Evolutionary conservation across 2,888 invertebrate species (phyloP).

Genomic region (Limenitis camilla): DNA sequence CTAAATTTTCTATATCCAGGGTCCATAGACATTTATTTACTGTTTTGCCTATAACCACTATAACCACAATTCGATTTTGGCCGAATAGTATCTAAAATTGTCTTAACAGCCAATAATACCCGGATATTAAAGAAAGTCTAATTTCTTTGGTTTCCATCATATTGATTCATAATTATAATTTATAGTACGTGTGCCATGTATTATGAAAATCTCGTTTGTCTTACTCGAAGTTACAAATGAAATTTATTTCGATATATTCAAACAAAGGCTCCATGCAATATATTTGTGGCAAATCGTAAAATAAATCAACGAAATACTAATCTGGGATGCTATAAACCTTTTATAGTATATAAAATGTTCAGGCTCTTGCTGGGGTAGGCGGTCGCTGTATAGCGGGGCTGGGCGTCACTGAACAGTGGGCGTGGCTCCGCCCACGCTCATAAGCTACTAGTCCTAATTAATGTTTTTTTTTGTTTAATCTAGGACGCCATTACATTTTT

Average conservation of each 20-base stretch:
- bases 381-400: slow-evolving; percentile 59
- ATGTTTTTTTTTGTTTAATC: slow-evolving; percentile 30
- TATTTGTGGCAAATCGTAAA: not conserved
- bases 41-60: too few species aligned
- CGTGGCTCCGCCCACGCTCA: slow-evolving; percentile 50
- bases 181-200: too few species aligned
- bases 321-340: not conserved
- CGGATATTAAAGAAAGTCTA: too few species aligned
- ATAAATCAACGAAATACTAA: slow-evolving; percentile 4
- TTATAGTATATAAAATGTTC: slow-evolving; percentile 3
- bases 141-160: too few species aligned
- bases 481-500: slow-evolving; percentile 13
- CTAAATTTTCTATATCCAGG: too few species aligned
- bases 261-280: not conserved
- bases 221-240: too few species aligned
- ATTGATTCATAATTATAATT: too few species aligned
- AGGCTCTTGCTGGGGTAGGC: slow-evolving; percentile 34
- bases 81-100: too few species aligned
- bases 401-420: slow-evolving; percentile 66
- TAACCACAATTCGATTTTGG: too few species aligned
- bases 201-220: too few species aligned
- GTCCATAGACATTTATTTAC: too few species aligned
- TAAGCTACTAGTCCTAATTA: slow-evolving; percentile 37
- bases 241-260: not conserved
- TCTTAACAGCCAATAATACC: too few species aligned